phyloP scores from a whole-genome alignment of 1,140 invertebrate species.

The Camponotus floridanus region DNA sequence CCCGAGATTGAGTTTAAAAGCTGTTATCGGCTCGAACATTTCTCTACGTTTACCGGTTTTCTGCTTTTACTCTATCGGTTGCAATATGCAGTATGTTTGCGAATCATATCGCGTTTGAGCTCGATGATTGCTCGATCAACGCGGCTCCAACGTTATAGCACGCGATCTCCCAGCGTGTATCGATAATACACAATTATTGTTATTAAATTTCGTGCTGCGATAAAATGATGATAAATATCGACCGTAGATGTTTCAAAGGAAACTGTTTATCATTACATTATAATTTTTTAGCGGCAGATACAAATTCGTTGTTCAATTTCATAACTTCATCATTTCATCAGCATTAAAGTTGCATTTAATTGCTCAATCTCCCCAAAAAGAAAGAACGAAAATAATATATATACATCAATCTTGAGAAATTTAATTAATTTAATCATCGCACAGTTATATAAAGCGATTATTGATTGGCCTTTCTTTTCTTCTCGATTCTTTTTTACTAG shows the following conservation, averaged over 20 bases:
- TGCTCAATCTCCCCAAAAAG: neutral
- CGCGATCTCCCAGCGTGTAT: neutral
- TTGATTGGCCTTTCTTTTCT: neutral
- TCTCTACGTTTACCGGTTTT: constrained; percentile 5
- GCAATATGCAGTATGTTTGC: constrained; percentile 24
- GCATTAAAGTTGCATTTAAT: neutral
- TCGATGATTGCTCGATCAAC: constrained; percentile 36
- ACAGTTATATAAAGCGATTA: neutral
- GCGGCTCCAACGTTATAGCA: neutral
- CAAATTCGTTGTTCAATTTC: constrained; percentile 14
- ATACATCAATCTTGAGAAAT: neutral
- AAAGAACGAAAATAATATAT: neutral
- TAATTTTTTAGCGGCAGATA: neutral
- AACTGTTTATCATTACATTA: neutral
- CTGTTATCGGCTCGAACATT: constrained; percentile 27
- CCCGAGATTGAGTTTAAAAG: constrained; percentile 31
- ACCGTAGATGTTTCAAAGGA: neutral
- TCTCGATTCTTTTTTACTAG: constrained; percentile 84
- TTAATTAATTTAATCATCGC: constrained; percentile 15
- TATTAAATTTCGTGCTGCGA: neutral
- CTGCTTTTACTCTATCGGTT: neutral
- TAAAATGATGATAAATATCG: constrained; percentile 10
- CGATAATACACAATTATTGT: constrained; percentile 13
- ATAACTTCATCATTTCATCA: neutral
- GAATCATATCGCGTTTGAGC: constrained; percentile 28